Conservation (phyloP, 2,888 invertebrate species). For the Antitype chi region DNA sequence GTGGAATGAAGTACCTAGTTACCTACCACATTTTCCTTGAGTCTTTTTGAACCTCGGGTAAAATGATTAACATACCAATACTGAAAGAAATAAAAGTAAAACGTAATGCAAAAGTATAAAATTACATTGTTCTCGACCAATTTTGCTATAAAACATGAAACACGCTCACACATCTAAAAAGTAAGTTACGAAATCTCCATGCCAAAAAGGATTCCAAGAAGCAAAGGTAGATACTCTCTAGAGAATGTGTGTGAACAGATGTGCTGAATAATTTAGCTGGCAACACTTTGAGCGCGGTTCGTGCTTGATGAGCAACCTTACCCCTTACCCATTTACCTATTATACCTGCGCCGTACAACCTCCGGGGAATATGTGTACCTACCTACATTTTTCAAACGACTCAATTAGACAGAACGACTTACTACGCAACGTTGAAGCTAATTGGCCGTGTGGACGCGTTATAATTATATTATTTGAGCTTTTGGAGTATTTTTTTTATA, state of each 20-base stretch:
- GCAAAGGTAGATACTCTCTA: conserved; percentile 59
- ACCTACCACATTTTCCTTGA: background rate
- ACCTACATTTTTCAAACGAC: conserved; percentile 63
- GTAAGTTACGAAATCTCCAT: conserved; percentile 72
- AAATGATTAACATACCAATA: too few relatives aligned
- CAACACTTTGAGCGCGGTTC: conserved; percentile 73
- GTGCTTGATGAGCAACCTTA: conserved; percentile 69
- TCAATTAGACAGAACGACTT: conserved; percentile 69
- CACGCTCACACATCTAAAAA: conserved; percentile 44
- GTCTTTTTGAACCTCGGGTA: too few relatives aligned
- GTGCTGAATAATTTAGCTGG: conserved; percentile 81
- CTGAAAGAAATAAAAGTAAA: background rate
- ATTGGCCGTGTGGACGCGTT: conserved; percentile 50
- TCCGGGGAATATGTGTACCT: conserved; percentile 53
- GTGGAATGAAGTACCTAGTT: background rate
- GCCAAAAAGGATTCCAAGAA: conserved; percentile 72
- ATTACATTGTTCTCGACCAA: background rate
- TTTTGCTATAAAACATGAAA: conserved; percentile 4
- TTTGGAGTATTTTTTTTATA: background rate
- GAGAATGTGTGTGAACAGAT: conserved; percentile 75
- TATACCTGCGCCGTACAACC: conserved; percentile 50
- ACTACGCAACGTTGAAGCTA: conserved; percentile 65
- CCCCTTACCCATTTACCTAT: conserved; percentile 64
- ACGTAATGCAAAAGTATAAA: background rate
- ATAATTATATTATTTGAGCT: background rate